Evolutionary conservation across 92 coral and sea anemone species (phyloP), one percentile per base, ranked within the genome.

Genomic region (Muricea muricata): DNA sequence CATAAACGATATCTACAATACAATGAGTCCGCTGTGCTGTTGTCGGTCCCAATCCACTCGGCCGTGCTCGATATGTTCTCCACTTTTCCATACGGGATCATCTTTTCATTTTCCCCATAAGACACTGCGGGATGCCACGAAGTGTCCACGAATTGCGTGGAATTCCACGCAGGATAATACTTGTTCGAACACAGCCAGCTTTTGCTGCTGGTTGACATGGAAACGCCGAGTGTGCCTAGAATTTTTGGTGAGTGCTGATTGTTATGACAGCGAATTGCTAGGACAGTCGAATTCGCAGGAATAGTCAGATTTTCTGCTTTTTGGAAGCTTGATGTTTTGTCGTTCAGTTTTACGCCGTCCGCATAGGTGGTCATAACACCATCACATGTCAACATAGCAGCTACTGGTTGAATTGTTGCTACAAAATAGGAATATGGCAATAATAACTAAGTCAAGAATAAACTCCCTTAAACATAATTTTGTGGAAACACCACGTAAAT

Each of bases 31-130:
- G 2, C 31, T 46, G 50, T 15, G 28, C 32, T 30, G 7, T 41
- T 42, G 8, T 11, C 35, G 28, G 79, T 23, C 20, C 79, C 79
- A 20, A 73, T 73, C 79, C 79, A 73, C 61, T 73, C 30, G 17
- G 79, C 79, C 17, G 23, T 34, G 32, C 17, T 13, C 15, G 79
- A 40, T 20, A 73, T 73, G 11, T 18, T 24, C 13, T 10, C 34
- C 14, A 73, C 52, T 7, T 18, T 46, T 23, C 56, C 60, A 30
- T 42, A 42, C 57, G 79, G 79, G 31, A 73, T 20, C 4, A 4
- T 34, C 20, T 6, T 4, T 50, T 7, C 75, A 52, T 73, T 73
- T 21, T 41, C 20, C 30, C 10, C 0, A 41, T 73, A 24, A 21
- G 34, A 20, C 7, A 73, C 58, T 2, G 79, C 79, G 31, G 58